Percentiles rank a stretch among this genome's conserved stretches.
Conservation (phyloP, 2,888 invertebrate species). For the Ptilodon capucinus region DNA sequence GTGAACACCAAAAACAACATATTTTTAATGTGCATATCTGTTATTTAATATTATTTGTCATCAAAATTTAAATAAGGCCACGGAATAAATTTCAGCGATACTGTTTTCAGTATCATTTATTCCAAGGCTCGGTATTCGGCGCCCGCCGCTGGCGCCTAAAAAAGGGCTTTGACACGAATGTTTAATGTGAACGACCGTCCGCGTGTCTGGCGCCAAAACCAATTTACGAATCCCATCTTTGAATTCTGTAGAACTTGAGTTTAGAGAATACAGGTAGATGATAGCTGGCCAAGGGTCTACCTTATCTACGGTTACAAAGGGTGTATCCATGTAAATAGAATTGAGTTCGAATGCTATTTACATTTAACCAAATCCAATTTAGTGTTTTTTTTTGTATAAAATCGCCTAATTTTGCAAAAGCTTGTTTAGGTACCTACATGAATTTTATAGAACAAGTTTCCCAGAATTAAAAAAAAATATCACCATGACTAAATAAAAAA, state of each 20-base stretch:
- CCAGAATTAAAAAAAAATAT: no score
- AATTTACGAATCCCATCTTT: constrained; percentile 23
- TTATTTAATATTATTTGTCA: background rate
- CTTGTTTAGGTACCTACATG: no score
- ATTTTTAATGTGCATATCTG: no score
- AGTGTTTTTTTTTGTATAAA: no score
- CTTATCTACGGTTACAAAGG: background rate
- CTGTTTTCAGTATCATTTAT: constrained; percentile 2
- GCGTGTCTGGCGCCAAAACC: constrained; percentile 15
- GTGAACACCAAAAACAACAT: no score
- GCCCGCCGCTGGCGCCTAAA: background rate
- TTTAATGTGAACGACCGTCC: constrained; percentile 10
- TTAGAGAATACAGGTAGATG: background rate
- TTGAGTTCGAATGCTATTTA: no score
- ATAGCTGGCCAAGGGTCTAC: background rate
- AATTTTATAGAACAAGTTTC: no score
- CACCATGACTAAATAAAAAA: no score
- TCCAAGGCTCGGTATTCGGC: no score
- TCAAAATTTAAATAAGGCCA: background rate
- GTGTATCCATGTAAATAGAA: background rate
- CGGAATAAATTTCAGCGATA: background rate
- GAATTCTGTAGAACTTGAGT: constrained; percentile 10
- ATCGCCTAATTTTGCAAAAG: no score
- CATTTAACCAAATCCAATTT: no score
- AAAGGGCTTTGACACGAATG: constrained; percentile 14